Evolutionary conservation across 2,797 vertebrate genomes (phyloP).

Genomic region (Sciurus carolinensis): DNA sequence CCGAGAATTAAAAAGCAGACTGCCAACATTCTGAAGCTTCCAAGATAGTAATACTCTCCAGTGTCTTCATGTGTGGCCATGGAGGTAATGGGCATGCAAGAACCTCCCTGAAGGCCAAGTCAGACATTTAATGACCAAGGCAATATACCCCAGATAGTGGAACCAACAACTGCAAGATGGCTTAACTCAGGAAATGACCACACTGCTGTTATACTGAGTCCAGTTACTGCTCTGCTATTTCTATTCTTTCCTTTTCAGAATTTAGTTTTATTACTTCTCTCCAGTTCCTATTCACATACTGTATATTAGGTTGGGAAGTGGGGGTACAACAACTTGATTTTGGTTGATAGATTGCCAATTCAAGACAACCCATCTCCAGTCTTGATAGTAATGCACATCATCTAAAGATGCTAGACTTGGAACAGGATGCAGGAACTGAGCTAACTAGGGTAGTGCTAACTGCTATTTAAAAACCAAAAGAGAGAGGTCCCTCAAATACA

Average conservation of each 20-base stretch:
- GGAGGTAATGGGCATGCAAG: neutral
- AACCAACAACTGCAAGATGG: neutral
- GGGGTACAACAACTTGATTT: neutral
- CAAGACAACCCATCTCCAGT: neutral
- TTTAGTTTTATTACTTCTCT: neutral
- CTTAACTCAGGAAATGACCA: neutral
- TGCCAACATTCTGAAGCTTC: neutral
- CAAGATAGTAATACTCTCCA: neutral
- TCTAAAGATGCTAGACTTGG: neutral
- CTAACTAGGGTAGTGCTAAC: too few relatives aligned
- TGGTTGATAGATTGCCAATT: neutral
- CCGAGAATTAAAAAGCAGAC: neutral
- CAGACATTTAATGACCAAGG: neutral
- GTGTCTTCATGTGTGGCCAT: neutral
- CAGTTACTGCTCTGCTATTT: neutral
- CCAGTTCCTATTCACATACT: neutral
- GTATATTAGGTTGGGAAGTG: neutral
- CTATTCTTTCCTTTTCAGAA: neutral
- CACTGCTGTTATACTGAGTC: neutral
- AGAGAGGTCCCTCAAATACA: too few relatives aligned
- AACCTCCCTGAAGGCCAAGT: neutral
- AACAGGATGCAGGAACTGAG: neutral
- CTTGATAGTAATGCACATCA: neutral
- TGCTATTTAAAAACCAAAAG: too few relatives aligned
- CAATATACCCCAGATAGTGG: neutral